A percentile compares a stretch with the other conserved stretches of the same genome.
phyloP scores from a whole-genome alignment of 2,113 vertebrate genomes.

The Riparia riparia region DNA sequence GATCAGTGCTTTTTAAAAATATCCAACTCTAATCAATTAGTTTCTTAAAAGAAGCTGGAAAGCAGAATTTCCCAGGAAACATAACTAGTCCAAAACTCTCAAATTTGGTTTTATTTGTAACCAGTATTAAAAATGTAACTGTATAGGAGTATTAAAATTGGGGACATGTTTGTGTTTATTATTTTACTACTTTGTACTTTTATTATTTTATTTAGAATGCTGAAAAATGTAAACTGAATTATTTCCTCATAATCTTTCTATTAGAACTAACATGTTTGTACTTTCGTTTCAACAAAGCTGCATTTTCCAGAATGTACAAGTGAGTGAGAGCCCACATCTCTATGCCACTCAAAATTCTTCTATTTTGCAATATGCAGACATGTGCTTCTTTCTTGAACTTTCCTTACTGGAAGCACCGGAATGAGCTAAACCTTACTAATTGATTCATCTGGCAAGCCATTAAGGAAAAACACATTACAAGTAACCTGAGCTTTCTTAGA shows the following conservation, averaged over 20 bases:
- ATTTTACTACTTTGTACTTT: not conserved
- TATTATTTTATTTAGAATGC: not conserved
- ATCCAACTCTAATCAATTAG: not conserved
- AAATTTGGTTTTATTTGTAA: not conserved
- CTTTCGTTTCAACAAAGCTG: not conserved
- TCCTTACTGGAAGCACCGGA: not conserved
- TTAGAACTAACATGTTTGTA: not conserved
- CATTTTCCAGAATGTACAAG: not conserved
- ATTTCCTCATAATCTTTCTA: not conserved
- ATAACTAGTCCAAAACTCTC: not conserved
- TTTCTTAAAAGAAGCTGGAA: not conserved
- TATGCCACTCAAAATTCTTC: not conserved
- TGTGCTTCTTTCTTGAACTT: not conserved
- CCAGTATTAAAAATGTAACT: not conserved
- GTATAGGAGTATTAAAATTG: not conserved
- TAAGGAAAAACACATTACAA: not conserved
- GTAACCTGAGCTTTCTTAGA: not conserved
- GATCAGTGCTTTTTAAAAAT: not conserved
- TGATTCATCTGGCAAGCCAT: not conserved
- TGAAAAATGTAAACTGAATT: not conserved
- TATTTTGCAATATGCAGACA: not conserved
- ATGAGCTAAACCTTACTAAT: not conserved
- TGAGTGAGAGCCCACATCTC: not conserved
- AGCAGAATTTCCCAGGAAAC: not conserved
- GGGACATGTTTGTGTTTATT: not conserved